Base-by-base conservation (phyloP, 2,797 vertebrate species). In the Rachycentron canadum region DNA sequence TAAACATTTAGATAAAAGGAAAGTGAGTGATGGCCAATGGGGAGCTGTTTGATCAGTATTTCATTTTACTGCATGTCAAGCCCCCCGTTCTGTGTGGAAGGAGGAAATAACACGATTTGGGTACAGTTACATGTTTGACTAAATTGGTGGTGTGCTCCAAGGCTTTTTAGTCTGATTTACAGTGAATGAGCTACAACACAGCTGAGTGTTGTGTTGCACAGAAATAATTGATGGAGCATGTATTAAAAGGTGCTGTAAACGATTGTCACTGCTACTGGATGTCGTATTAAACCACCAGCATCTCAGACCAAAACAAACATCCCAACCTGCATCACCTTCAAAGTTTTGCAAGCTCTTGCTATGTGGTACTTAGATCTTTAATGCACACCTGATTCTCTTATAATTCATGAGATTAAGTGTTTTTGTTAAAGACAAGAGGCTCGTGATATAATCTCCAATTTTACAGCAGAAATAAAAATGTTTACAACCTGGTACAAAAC, bases 1-100 rank as follows among this genome's bases (percentile, higher is more conserved):
- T 70, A 76, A 81, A 83, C 49, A 80, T 69, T 73, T 43, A 45
- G 59, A 74, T 79, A 61, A 77, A 74, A 79, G 45, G 26, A 50
- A 55, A 69, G 56, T 79, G 62, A 77, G n/a, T 69, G 69, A 72
- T 32, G 71, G 49, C 41, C 63, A 32, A 4, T 23, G 9, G 38
- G 25, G 70, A 80, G 23, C 53, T 43, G 56, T 76, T 73, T 53
- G 25, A 82, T 63, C 66, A 66, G 38, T 25, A 16, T 69, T 74
- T 77, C 30, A 73, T 78, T 76, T 61, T n/a, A 17, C 63, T 73
- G 63, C 32, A 41, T 32, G 47, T 45, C 45, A 68, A 60, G 43
- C 53, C 47, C 62, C 49, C 36, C 26, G 21, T 75, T 69, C 9
- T 53, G 30, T n/a, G 32, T 41, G 36, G 38, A 59, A 19, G 7